Percentiles rank a stretch among this genome's conserved stretches.
Conservation (phyloP, 2,113 vertebrate species). For the Arothron firmamentum region DNA sequence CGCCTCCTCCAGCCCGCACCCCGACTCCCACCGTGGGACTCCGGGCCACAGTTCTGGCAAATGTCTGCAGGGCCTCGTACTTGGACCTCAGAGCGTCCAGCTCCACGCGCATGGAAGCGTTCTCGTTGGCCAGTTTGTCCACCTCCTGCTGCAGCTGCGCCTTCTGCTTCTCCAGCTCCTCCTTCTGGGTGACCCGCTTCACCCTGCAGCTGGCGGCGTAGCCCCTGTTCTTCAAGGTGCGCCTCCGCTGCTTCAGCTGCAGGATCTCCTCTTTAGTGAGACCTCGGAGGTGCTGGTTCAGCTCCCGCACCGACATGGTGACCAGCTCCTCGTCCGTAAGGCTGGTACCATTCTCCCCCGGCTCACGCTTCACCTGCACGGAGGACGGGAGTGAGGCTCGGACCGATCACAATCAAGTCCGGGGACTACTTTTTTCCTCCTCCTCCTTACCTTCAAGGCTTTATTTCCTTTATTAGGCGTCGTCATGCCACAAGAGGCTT, state of each 20-base stretch:
- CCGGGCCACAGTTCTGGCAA: slow-evolving; percentile 94
- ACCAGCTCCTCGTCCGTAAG: slow-evolving; percentile 97
- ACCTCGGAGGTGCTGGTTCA: slow-evolving; percentile 97
- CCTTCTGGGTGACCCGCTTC: slow-evolving; percentile 96
- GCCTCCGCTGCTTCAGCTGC: slow-evolving; percentile 93
- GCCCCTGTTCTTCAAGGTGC: slow-evolving; percentile 95
- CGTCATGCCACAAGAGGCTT: slow-evolving; percentile 80
- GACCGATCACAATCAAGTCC: not conserved
- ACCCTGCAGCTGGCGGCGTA: slow-evolving; percentile 96
- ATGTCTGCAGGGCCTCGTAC: slow-evolving; percentile 97
- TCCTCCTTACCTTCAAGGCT: slow-evolving; percentile 76
- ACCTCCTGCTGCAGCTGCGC: slow-evolving; percentile 95
- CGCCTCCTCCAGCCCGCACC: slow-evolving; percentile 66
- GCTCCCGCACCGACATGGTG: slow-evolving; percentile 96
- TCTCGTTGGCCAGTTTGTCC: slow-evolving; percentile 95
- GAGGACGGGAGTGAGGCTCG: not conserved
- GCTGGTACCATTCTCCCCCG: slow-evolving; percentile 97
- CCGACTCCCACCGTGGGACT: slow-evolving; percentile 81
- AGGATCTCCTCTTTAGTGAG: slow-evolving; percentile 96
- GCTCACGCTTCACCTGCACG: slow-evolving; percentile 96
- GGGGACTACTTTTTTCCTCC: not conserved
- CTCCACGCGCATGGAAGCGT: slow-evolving; percentile 94
- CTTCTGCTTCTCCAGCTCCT: slow-evolving; percentile 98
- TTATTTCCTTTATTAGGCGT: slow-evolving; percentile 82
- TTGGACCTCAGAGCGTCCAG: slow-evolving; percentile 95